These are phyloP conservation scores for Varanus komodoensis DNA, from an alignment of 2,113 vertebrate genomes.

Conservation along the genomic window DNA sequence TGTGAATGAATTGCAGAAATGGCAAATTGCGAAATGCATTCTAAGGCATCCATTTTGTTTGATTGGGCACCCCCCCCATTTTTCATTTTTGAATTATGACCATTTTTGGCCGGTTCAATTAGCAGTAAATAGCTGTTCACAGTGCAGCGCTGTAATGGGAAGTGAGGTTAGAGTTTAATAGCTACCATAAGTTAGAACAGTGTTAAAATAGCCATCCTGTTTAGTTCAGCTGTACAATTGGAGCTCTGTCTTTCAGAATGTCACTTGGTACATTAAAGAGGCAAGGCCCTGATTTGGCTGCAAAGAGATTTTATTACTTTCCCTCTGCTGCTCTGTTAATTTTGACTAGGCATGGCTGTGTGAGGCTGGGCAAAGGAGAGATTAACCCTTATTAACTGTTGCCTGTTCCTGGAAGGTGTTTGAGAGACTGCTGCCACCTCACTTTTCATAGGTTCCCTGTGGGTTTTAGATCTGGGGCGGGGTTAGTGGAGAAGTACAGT, in stretches of 20 bases:
- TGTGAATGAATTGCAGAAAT: slow-evolving; percentile 38
- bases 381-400: slow-evolving; percentile 47
- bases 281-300: slow-evolving; percentile 58
- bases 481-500: too few relatives aligned
- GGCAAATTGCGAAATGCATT: slow-evolving; percentile 9
- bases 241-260: slow-evolving; percentile 64
- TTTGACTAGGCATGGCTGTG: slow-evolving; percentile 54
- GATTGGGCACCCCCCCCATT: slow-evolving; percentile 7
- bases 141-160: slow-evolving; percentile 63
- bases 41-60: slow-evolving; percentile 16
- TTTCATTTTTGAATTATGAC: slow-evolving; percentile 51
- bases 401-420: slow-evolving; percentile 58
- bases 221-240: slow-evolving; percentile 64
- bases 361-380: slow-evolving; percentile 59
- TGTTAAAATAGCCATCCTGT: slow-evolving; percentile 65
- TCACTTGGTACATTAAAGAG: slow-evolving; percentile 41
- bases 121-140: slow-evolving; percentile 65
- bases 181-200: slow-evolving; percentile 63
- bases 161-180: slow-evolving; percentile 70
- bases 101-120: slow-evolving; percentile 63
- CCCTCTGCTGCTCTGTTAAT: slow-evolving; percentile 23
- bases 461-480: background rate
- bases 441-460: slow-evolving; percentile 22
- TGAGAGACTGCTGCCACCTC: slow-evolving; percentile 56
- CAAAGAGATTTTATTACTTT: slow-evolving; percentile 70